A percentile compares a stretch with the other conserved stretches of the same genome.
phyloP scores from a whole-genome alignment of 2,888 invertebrate species.

The Apoda limacodes region DNA sequence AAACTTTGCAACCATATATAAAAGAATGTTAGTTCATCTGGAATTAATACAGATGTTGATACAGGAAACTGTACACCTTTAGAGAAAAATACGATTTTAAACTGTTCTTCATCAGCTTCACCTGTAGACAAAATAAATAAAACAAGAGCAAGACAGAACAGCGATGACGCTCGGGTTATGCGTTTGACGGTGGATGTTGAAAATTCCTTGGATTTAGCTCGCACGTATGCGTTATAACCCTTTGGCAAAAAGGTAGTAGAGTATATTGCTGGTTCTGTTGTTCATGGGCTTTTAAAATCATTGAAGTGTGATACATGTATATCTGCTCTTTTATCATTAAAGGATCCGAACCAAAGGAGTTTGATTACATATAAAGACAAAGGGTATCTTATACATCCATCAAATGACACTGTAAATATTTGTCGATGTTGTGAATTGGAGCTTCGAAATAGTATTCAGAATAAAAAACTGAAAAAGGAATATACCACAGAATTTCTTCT shows the following conservation, averaged over 20 bases:
- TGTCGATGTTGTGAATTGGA: slow-evolving; percentile 9
- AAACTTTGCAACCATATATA: slow-evolving; percentile 1
- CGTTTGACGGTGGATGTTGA: too few relatives aligned
- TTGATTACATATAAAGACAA: too few relatives aligned
- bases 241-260: slow-evolving; percentile 3
- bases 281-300: slow-evolving; percentile 2
- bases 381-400: slow-evolving; percentile 1
- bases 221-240: too few relatives aligned
- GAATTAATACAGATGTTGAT: neutral
- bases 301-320: slow-evolving; percentile 4
- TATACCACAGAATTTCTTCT: slow-evolving; percentile 1
- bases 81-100: neutral
- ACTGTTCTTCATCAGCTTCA: slow-evolving; percentile 1
- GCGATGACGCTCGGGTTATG: too few relatives aligned
- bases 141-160: too few relatives aligned
- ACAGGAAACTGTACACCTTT: neutral
- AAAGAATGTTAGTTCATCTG: neutral
- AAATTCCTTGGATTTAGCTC: too few relatives aligned
- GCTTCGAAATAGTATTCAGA: too few relatives aligned
- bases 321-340: neutral
- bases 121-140: too few relatives aligned
- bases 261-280: slow-evolving; percentile 6
- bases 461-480: slow-evolving; percentile 2
- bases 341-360: slow-evolving; percentile 1
- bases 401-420: slow-evolving; percentile 4